Evolutionary conservation across 1,140 invertebrate genomes (phyloP).

Genomic region (Nephila pilipes): DNA sequence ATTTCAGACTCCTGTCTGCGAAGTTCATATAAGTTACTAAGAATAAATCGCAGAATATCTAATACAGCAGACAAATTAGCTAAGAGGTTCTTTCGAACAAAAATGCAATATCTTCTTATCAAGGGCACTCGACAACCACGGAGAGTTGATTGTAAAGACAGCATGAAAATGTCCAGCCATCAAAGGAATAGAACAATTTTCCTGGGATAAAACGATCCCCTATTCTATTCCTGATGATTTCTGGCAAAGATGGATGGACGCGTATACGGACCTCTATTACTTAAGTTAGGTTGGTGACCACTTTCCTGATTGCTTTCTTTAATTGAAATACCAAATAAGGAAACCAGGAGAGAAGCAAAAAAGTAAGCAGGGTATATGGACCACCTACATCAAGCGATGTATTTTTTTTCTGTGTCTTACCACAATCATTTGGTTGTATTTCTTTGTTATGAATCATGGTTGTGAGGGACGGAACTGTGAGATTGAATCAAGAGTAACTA

Average conservation of each 20-base stretch:
- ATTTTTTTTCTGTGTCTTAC: neutral
- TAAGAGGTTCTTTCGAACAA: too few species aligned
- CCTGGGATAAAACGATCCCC: neutral
- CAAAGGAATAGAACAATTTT: neutral
- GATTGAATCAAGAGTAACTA: too few species aligned
- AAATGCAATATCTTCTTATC: too few species aligned
- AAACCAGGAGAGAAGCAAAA: neutral
- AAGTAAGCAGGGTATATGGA: neutral
- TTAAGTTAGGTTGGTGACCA: slow-evolving; percentile 20
- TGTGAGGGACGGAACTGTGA: neutral
- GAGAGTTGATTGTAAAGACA: too few species aligned
- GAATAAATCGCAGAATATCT: too few species aligned
- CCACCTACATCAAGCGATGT: too few species aligned
- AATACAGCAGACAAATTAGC: too few species aligned
- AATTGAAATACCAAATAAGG: slow-evolving; percentile 38
- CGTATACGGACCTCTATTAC: slow-evolving; percentile 20
- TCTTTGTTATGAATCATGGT: neutral
- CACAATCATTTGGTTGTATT: neutral
- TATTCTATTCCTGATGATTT: neutral
- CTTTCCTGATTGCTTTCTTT: slow-evolving; percentile 33
- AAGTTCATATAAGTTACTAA: too few species aligned
- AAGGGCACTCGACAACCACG: too few species aligned
- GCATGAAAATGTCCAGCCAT: too few species aligned
- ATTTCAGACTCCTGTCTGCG: too few species aligned
- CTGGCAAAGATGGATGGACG: slow-evolving; percentile 28